Conservation (phyloP, 2,888 invertebrate species). For the Thereva nobilitata region DNA sequence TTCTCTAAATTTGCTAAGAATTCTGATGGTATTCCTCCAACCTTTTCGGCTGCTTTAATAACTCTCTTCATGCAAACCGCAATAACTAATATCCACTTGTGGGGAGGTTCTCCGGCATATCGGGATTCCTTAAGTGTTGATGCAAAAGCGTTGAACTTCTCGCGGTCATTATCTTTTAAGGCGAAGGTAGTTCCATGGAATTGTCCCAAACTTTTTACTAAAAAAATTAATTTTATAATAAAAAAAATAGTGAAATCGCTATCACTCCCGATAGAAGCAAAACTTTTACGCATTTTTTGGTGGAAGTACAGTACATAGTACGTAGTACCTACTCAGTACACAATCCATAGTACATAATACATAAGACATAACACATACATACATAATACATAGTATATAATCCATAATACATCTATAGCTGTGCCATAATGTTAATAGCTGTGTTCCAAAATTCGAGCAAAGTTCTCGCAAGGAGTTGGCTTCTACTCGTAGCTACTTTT, state of each 20-base stretch:
- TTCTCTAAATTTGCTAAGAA: slow-evolving; percentile 47
- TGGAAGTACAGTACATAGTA: too few relatives aligned
- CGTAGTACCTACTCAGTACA: too few relatives aligned
- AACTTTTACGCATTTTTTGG: too few relatives aligned
- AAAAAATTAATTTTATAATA: slow-evolving; percentile 1
- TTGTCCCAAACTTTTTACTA: slow-evolving; percentile 49
- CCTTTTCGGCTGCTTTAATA: slow-evolving; percentile 40
- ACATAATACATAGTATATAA: too few relatives aligned
- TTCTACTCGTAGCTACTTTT: too few relatives aligned
- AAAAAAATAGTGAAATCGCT: background rate
- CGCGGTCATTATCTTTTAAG: slow-evolving; percentile 47
- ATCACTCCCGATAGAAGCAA: background rate
- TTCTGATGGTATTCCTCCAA: slow-evolving; percentile 44
- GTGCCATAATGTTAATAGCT: too few relatives aligned
- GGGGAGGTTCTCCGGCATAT: slow-evolving; percentile 43
- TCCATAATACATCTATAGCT: too few relatives aligned
- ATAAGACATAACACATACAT: too few relatives aligned
- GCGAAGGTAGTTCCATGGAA: slow-evolving; percentile 55
- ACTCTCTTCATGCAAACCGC: slow-evolving; percentile 43
- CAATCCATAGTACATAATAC: too few relatives aligned
- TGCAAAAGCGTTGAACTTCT: slow-evolving; percentile 47
- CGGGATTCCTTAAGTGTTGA: slow-evolving; percentile 49
- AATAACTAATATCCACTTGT: slow-evolving; percentile 43
- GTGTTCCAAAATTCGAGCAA: too few relatives aligned
- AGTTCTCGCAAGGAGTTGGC: too few relatives aligned